Conservation (phyloP, 64 coral and sea anemone species). For the Stylophora pistillata region DNA sequence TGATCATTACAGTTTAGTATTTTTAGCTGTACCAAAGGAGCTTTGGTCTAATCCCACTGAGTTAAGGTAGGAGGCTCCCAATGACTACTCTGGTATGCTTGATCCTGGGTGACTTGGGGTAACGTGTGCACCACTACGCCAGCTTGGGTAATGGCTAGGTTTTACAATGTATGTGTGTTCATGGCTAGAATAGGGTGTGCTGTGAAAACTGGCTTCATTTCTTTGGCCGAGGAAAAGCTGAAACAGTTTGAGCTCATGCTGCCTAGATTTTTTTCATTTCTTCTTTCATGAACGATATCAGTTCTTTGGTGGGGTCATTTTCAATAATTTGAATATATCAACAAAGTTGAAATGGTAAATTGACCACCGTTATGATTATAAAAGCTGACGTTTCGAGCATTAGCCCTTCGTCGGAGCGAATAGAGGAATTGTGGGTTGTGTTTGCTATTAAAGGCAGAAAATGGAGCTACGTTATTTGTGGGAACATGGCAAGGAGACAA, state of each 20-base stretch:
- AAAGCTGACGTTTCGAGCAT: no score
- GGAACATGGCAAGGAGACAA: no score
- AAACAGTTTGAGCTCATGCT: constrained; percentile 60
- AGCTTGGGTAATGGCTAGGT: constrained; percentile 10
- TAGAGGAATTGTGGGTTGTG: no score
- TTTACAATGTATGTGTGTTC: constrained; percentile 24
- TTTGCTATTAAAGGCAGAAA: no score
- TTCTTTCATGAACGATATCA: constrained; percentile 77
- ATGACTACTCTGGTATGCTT: constrained; percentile 15
- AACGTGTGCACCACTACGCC: constrained; percentile 28
- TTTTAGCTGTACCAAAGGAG: neutral
- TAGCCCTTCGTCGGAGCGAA: no score
- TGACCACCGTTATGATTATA: no score
- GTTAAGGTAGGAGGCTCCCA: constrained; percentile 22
- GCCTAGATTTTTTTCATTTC: constrained; percentile 50
- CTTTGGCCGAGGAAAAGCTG: constrained; percentile 33
- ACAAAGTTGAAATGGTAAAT: no score
- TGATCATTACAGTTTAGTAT: constrained; percentile 8
- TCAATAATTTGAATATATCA: constrained; percentile 38
- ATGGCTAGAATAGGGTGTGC: constrained; percentile 33
- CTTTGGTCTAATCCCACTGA: constrained; percentile 29
- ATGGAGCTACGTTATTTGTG: no score
- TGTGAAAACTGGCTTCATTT: constrained; percentile 17
- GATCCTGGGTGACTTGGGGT: constrained; percentile 26
- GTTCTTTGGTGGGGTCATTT: constrained; percentile 72